Base-by-base conservation (phyloP, 2,888 invertebrate species). In the Alitta virens region DNA sequence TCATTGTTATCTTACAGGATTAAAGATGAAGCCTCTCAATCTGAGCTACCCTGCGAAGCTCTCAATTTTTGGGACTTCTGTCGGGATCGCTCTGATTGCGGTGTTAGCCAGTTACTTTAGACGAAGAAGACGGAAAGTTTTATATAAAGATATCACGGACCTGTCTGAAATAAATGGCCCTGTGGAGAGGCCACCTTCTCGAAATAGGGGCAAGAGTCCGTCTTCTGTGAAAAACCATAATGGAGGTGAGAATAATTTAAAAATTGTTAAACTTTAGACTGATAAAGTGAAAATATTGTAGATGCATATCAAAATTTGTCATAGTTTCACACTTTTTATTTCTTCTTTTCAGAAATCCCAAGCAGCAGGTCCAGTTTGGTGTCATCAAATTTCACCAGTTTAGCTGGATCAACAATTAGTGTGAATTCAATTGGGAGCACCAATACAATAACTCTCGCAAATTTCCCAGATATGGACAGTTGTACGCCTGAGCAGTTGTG, bases 401-500 rank as follows among this genome's bases (percentile, higher is more conserved):
- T 9, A 3, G 51, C 50, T n/a, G 51, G 26, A 16, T 59, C 59
- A 5, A 59, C 26, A n/a, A n/a, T 51, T 16, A 57, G 46, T 33
- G 18, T 40, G 25, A 57, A 49, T 27, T 21, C 43, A 1, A 21
- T 46, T 9, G 46, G 46, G 23, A 74, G 75, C 9, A 74, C 75
- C 18, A 73, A 76, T 12, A 76, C 78, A 12, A 73, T 78, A 24
- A 78, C 77, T 24, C 74, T 78, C 55, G 71, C 76, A 5, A 33
- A 33, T 33, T 33, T 33, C 33, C 5, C 33, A 33, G 75, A 78
- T 63, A 87, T 88, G 40, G 85, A 87, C 1, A 88, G 87, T 65
- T 85, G 93, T 40, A 90, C 91, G 2, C 91, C 93, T 1, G 91
- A 92, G 77, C 92, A 94, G 74, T 86, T 94, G 33, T 94, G 94